Base-by-base conservation (phyloP, 2,113 vertebrate genomes). In the Phycodurus eques region DNA sequence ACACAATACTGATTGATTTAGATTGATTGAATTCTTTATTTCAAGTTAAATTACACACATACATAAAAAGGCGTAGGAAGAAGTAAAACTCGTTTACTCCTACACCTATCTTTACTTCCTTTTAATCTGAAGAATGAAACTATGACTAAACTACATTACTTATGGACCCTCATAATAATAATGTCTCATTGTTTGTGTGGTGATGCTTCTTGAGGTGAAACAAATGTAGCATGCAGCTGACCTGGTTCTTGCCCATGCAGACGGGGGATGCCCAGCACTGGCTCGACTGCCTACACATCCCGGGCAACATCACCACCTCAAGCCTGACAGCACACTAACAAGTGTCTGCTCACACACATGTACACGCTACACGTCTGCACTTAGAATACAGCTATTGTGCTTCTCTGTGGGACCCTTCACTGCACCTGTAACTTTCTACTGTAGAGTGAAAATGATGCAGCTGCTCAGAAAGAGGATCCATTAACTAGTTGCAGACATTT, bases 381-480 rank as follows among this genome's bases (percentile, higher is more conserved):
- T 64, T 73, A 87, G 72, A 62, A 78, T 82, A 65, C 77, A 75
- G 64, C 72, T 57, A 80, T 83, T 87, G 82, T 82, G 8, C 63
- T 76, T 76, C 3, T 47, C 33, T 7, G 63, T 44, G 62, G 71
- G 74, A 65, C 57, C 74, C 65, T 73, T 74, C 76, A 64, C 82
- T 81, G 80, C 80, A 83, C 77, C 76, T 81, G 85, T 73, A 79
- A 84, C 87, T 84, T 90, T 83, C 80, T 78, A 80, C 75, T 85
- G 78, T 79, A 77, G 8, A 56, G 51, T n/a, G 39, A 11, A 57
- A 62, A 31, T 71, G 20, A 72, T 77, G 49, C 71, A 22, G 62
- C 73, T 72, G 11, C 73, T 65, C 2, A 6, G 27, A 65, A 70
- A 77, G 66, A 68, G 61, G 76, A 44, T 72, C 62, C 44, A 57